phyloP scores from a whole-genome alignment of 2,888 invertebrate species.

The Hoplodrina ambigua region DNA sequence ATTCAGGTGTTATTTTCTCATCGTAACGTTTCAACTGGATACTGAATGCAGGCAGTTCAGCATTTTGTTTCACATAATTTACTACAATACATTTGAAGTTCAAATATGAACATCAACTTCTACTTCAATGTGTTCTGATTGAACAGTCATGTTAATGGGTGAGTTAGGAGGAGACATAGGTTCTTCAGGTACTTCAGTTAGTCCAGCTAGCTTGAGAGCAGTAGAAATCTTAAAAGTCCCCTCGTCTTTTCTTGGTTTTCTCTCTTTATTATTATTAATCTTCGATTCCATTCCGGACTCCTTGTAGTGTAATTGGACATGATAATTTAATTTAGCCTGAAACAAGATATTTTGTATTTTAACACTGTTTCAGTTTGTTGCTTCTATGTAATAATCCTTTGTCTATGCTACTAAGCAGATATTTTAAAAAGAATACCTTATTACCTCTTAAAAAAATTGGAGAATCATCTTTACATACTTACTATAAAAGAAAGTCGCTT shows the following conservation, averaged over 20 bases:
- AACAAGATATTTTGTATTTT: slow-evolving; percentile 40
- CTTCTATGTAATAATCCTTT: too few relatives aligned
- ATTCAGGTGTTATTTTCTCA: not conserved
- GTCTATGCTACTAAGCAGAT: not conserved
- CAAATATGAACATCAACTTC: slow-evolving; percentile 60
- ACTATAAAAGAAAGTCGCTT: too few relatives aligned
- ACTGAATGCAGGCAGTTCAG: not conserved
- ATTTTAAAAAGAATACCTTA: not conserved
- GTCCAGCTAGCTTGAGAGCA: slow-evolving; percentile 80
- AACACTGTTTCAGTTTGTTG: not conserved
- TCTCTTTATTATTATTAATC: slow-evolving; percentile 69
- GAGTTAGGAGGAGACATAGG: slow-evolving; percentile 21
- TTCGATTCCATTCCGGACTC: slow-evolving; percentile 38
- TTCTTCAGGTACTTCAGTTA: slow-evolving; percentile 56
- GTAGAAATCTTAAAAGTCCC: slow-evolving; percentile 75
- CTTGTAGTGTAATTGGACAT: slow-evolving; percentile 72
- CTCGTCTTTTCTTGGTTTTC: slow-evolving; percentile 81
- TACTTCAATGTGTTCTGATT: slow-evolving; percentile 61
- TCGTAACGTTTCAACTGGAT: not conserved
- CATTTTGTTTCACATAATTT: slow-evolving; percentile 1
- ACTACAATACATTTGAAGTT: slow-evolving; percentile 6
- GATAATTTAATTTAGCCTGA: slow-evolving; percentile 78
- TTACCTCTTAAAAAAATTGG: too few relatives aligned
- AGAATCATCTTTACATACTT: too few relatives aligned
- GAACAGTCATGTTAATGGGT: slow-evolving; percentile 51